These are phyloP conservation scores for Lates calcarifer DNA, from an alignment of 2,113 vertebrate genomes.

Conservation along the genomic window DNA sequence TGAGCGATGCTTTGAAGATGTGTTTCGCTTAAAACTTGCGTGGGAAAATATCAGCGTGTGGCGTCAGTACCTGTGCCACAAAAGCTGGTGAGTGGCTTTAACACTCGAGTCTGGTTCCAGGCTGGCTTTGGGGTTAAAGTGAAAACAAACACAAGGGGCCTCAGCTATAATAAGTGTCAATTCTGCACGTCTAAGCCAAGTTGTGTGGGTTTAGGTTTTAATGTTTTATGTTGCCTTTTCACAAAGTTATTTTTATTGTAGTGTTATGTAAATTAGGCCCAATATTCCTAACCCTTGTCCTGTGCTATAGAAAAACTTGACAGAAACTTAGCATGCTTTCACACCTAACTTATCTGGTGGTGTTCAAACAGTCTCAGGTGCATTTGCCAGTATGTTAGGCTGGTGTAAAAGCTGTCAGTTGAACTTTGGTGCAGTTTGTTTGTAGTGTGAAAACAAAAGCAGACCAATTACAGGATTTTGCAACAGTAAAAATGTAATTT, in stretches of 20 bases:
- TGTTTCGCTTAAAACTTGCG: neutral
- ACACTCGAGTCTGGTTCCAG: constrained; percentile 5
- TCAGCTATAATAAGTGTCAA: neutral
- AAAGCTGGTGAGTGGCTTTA: neutral
- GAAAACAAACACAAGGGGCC: constrained; percentile 7
- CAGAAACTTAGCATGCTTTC: neutral
- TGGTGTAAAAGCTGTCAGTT: neutral
- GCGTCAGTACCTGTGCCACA: constrained; percentile 6
- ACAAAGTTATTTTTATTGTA: neutral
- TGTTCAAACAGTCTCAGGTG: neutral
- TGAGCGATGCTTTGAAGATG: neutral
- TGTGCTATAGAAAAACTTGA: neutral
- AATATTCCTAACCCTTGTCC: neutral
- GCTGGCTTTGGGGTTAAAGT: constrained; percentile 1
- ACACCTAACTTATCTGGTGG: neutral
- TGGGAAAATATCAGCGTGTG: constrained; percentile 11
- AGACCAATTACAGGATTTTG: neutral
- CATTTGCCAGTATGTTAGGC: neutral
- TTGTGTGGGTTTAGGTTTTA: neutral
- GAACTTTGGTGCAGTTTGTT: neutral
- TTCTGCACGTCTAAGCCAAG: constrained; percentile 2
- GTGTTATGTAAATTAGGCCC: neutral
- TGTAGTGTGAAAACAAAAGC: neutral
- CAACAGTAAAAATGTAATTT: neutral
- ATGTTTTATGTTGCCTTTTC: neutral